Evolutionary conservation across 2,113 vertebrate genomes (phyloP), one percentile per base, ranked within the genome.

Genomic region (Semicossyphus pulcher): DNA sequence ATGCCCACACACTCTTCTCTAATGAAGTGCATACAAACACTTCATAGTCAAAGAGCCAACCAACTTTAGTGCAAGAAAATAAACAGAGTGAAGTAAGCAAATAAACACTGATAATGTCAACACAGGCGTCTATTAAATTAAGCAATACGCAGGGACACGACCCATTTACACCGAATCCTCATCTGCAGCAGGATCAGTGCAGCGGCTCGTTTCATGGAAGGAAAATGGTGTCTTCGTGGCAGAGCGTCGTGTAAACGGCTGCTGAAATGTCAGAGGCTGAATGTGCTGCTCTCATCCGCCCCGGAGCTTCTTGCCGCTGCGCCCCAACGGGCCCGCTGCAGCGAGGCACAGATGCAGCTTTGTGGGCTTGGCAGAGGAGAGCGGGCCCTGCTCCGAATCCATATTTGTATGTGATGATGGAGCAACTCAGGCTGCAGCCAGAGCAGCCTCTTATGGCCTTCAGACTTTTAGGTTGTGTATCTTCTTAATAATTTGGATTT

Each of bases 381-480:
- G 15, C 67, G 10, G 72, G 44, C 56, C 44, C 70, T 44, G 60
- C 59, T 80, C 34, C n/a, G 15, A 68, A 51, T 80, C 76, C 77
- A 84, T 89, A 88, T 91, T 88, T 83, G 78, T 28, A 88, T 52
- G 86, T 87, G 88, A 80, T 76, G 85, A 91, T 81, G 76, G 85
- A 91, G 67, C 44, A 72, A 75, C 69, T 78, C 48, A 14, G 23
- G 7, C 21, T 21, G 20, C 9, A 25, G 18, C 45, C 10, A 23
- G 9, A 4, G n/a, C n/a, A n/a, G n/a, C n/a, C n/a, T n/a, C n/a
- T n/a, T n/a, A n/a, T n/a, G n/a, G n/a, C n/a, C n/a, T n/a, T n/a
- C n/a, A n/a, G n/a, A n/a, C n/a, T n/a, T n/a, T n/a, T n/a, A n/a
- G n/a, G n/a, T n/a, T n/a, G n/a, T n/a, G n/a, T n/a, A n/a, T 48